Base-by-base conservation (phyloP, 2,797 vertebrate species). In the Pangasius macronema region DNA sequence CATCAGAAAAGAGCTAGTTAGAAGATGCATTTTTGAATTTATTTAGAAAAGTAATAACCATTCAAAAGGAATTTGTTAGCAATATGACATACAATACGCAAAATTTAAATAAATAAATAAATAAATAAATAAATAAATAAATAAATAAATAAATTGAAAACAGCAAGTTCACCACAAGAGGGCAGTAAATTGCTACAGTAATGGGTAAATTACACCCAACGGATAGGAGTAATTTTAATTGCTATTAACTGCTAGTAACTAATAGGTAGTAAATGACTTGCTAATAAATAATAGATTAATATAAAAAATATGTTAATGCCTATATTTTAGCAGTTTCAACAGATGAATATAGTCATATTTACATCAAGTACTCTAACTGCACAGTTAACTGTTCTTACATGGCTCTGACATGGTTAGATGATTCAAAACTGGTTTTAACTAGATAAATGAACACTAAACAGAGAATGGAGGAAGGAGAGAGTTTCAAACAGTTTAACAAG, bases 1-100 rank as follows among this genome's bases (percentile, higher is more conserved):
- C 22, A 92, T 65, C 22, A 89, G 30, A 87, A 89, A 14, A 89
- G 1, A 72, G 68, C 68, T 10, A 2, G 68, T 86, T 59, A 82
- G 30, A 84, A 59, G 3, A 49, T 14, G 36, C 30, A 61, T 33
- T 72, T 10, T 9, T 36, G 0, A 0, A 27, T 18, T 39, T 46
- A 46, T 79, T 36, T 22, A 6, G 6, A 72, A 63, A 42, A 24
- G 22, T 39, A 39, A 39, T 39, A 22, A 70, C 1, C 30, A 80
- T 36, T 27, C 6, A 6, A 33, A 30, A 77, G n/a, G n/a, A 49
- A 53, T 49, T 30, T 77, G 16, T 20, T 68, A 36, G 30, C 11
- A 75, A 16, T 51, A 14, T 51, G 13, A 13, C 5, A 73, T 46
- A 46, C 42, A 46, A 8, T 46, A 46, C 0, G 6, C 42, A 46